Conservation (phyloP, 2,888 invertebrate genomes). For the Chrysotoxum bicinctum region DNA sequence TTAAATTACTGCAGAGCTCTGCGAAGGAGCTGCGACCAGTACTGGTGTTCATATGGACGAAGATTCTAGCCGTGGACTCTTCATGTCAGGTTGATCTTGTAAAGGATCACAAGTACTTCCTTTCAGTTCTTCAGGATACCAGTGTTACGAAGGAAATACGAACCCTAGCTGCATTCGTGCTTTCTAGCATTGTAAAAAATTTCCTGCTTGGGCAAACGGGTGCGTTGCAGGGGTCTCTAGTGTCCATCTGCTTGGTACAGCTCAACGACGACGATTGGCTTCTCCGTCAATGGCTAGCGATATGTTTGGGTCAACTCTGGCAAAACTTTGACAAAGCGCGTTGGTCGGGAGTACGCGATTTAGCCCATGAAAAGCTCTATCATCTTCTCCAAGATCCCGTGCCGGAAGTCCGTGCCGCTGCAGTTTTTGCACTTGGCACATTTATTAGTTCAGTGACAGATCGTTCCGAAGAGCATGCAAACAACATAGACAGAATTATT, state of each 20-base stretch:
- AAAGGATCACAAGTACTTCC: conserved; percentile 97
- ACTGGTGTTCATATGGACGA: conserved; percentile 99
- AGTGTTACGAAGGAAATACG: conserved; percentile 92
- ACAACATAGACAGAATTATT: conserved; percentile 95
- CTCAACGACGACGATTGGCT: conserved; percentile 87
- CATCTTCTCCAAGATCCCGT: conserved; percentile 89
- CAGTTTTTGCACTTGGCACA: conserved; percentile 96
- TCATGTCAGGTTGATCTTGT: conserved; percentile 97
- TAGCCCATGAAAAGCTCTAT: conserved; percentile 97
- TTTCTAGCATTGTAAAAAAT: conserved; percentile 95
- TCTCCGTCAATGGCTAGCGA: conserved; percentile 93
- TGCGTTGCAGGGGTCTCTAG: conserved; percentile 93
- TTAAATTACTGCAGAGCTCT: conserved; percentile 97
- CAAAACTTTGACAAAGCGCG: conserved; percentile 92
- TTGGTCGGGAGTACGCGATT: conserved; percentile 97
- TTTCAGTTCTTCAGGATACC: conserved; percentile 94
- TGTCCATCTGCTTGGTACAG: conserved; percentile 96
- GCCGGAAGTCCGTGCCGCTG: conserved; percentile 96
- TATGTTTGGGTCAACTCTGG: conserved; percentile 96
- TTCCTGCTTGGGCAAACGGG: conserved; percentile 95
- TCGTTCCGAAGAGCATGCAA: conserved; percentile 96
- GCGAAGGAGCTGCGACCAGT: conserved; percentile 95
- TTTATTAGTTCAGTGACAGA: conserved; percentile 93
- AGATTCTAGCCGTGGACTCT: conserved; percentile 98
- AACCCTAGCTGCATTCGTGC: conserved; percentile 96